Evolutionary conservation across 2,888 invertebrate genomes (phyloP).

Genomic region (Nymphalis urticae): DNA sequence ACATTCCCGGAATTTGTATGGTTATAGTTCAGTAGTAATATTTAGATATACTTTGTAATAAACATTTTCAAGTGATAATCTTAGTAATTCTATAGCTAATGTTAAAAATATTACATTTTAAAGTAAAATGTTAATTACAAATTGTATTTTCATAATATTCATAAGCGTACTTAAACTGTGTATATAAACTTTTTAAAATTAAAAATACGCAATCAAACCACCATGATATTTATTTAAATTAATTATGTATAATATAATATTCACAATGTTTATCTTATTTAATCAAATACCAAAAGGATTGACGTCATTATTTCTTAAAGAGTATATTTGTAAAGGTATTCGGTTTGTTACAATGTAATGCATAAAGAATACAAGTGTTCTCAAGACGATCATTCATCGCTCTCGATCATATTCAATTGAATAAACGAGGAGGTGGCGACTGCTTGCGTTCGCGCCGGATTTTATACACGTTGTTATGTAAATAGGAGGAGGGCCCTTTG

Average conservation of each 20-base stretch:
- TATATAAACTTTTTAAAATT: no score
- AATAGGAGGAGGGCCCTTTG: conserved; percentile 48
- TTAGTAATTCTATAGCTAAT: no score
- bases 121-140: no score
- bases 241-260: no score
- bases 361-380: conserved; percentile 40
- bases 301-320: neutral
- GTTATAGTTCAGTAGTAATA: neutral
- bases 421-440: conserved; percentile 66
- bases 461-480: conserved; percentile 64
- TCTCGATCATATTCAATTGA: conserved; percentile 73
- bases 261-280: neutral
- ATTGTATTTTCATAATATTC: no score
- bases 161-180: no score
- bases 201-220: no score
- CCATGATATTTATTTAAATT: no score
- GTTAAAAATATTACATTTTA: no score
- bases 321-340: conserved; percentile 13
- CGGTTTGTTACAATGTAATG: conserved; percentile 29
- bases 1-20: conserved; percentile 2
- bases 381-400: conserved; percentile 65
- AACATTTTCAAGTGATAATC: no score
- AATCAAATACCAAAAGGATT: neutral
- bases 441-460: conserved; percentile 53
- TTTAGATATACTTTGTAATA: no score